Conservation (phyloP, 2,888 invertebrate genomes). For the Philereme transversata region DNA sequence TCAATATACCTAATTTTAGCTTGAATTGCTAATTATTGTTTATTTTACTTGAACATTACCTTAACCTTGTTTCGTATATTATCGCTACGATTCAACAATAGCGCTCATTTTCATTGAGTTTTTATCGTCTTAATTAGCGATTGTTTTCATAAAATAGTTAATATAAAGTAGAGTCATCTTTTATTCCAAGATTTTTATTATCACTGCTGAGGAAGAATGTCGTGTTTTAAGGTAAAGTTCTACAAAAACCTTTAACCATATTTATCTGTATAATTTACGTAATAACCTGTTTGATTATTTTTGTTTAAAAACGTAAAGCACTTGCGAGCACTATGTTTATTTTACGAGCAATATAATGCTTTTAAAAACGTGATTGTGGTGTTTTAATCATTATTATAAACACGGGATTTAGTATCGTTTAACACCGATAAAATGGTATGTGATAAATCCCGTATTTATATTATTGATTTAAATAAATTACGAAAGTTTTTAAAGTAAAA, state of each 20-base stretch:
- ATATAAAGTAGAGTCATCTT: constrained; percentile 36
- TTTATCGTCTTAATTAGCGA: constrained; percentile 31
- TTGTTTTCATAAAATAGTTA: constrained; percentile 27
- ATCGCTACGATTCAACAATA: constrained; percentile 23
- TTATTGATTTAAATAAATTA: no score
- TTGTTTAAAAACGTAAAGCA: no score
- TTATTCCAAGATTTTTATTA: constrained; percentile 37
- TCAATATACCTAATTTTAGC: constrained; percentile 1
- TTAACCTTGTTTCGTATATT: constrained; percentile 23
- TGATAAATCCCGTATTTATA: no score
- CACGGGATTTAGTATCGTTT: no score
- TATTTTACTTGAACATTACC: not conserved
- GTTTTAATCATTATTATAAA: no score
- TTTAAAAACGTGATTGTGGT: no score
- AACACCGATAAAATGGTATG: no score
- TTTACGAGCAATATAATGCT: no score
- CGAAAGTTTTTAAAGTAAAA: not conserved
- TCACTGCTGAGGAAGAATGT: constrained; percentile 40
- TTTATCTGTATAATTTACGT: no score
- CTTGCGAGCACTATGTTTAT: no score
- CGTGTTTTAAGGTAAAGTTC: constrained; percentile 26
- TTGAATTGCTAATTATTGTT: not conserved
- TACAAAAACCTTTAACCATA: no score
- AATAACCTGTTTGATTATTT: no score
- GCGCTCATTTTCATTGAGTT: constrained; percentile 33